These are phyloP conservation scores for Morbakka virulenta DNA, from an alignment of 30 jellyfish, hydroid and myxozoan genomes.

Conservation along the genomic window DNA sequence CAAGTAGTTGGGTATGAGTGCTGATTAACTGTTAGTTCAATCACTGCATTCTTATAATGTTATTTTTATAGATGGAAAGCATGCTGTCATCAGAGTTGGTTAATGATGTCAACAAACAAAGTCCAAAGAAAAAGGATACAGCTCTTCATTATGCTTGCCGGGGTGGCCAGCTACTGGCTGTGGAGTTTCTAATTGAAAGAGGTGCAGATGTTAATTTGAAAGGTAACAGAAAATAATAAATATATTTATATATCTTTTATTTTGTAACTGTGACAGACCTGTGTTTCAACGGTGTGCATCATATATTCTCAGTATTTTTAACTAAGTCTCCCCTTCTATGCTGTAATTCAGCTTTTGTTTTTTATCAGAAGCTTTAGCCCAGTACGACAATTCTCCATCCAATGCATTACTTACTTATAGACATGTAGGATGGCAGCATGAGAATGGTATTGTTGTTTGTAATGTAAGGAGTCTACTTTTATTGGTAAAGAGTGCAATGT, in stretches of 20 bases:
- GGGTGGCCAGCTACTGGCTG: constrained; percentile 15
- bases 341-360: constrained; percentile 6
- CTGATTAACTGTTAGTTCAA: too few species aligned
- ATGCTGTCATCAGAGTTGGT: constrained; percentile 42
- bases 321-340: not conserved
- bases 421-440: too few species aligned
- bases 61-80: constrained; percentile 31
- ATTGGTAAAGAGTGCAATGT: too few species aligned
- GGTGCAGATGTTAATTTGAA: constrained; percentile 65
- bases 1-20: too few species aligned
- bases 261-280: not conserved
- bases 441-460: too few species aligned
- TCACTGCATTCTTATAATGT: too few species aligned
- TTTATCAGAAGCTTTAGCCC: too few species aligned
- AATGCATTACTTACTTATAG: too few species aligned
- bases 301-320: too few species aligned
- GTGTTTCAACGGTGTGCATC: not conserved
- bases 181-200: constrained; percentile 40
- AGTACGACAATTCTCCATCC: too few species aligned
- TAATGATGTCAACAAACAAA: constrained; percentile 12
- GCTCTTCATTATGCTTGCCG: constrained; percentile 69
- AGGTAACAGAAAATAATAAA: constrained; percentile 19
- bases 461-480: too few species aligned
- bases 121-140: constrained; percentile 57
- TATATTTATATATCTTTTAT: not conserved